These are phyloP conservation scores for Lordiphosa fenestrarum DNA, from an alignment of 2,888 invertebrate species.

Conservation along the genomic window DNA sequence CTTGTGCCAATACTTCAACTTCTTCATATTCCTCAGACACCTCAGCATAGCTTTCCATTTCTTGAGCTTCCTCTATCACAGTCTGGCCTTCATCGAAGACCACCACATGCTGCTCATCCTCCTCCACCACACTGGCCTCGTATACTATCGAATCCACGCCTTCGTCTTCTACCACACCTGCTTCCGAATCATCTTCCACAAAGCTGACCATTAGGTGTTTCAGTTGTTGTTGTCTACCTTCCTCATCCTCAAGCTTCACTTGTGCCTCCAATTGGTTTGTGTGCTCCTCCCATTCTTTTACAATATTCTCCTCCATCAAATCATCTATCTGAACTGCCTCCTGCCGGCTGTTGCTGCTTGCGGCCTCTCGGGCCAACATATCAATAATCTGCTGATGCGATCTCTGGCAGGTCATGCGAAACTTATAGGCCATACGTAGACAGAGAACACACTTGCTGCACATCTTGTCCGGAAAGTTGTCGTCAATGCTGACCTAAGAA, in stretches of 20 bases:
- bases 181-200: constrained; percentile 49
- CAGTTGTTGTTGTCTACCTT: constrained; percentile 6
- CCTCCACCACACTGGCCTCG: constrained; percentile 23
- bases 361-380: constrained; percentile 41
- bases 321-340: constrained; percentile 29
- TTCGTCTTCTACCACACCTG: constrained; percentile 40
- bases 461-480: constrained; percentile 77
- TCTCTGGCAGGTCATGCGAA: constrained; percentile 71
- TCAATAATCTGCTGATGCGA: constrained; percentile 74
- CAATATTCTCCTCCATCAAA: constrained; percentile 34
- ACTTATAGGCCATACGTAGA: constrained; percentile 70
- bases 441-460: constrained; percentile 67
- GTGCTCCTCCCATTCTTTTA: constrained; percentile 49
- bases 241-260: constrained; percentile 38
- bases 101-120: constrained; percentile 31
- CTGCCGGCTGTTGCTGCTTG: constrained; percentile 17
- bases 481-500: constrained; percentile 65
- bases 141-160: constrained; percentile 40
- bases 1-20: constrained; percentile 41
- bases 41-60: constrained; percentile 49
- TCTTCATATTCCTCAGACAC: constrained; percentile 41
- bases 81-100: constrained; percentile 32
- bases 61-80: constrained; percentile 47
- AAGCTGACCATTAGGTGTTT: constrained; percentile 36
- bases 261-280: constrained; percentile 21